Percentiles rank a stretch among this genome's conserved stretches.
phyloP scores from a whole-genome alignment of 2,113 vertebrate species.

The Neotragus moschatus region DNA sequence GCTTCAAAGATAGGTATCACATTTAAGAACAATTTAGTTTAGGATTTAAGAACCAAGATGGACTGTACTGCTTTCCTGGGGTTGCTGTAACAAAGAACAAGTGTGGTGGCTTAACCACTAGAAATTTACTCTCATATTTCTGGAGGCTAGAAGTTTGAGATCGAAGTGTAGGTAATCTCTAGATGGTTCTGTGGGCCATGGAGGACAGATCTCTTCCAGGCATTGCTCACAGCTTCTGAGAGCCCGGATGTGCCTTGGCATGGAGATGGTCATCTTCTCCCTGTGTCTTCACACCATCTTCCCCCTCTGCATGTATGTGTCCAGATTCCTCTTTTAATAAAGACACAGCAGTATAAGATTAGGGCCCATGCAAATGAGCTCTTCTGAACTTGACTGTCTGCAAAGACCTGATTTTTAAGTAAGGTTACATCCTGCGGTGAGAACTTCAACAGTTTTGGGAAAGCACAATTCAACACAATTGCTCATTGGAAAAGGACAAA shows the following conservation, averaged over 20 bases:
- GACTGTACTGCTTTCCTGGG: rapidly evolving
- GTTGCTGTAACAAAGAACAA: neutral
- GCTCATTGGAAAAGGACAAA: neutral
- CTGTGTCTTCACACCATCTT: neutral
- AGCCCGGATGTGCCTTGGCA: rapidly evolving
- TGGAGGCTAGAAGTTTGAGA: neutral
- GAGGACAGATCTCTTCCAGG: no score
- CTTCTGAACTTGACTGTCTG: neutral
- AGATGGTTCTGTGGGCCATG: rapidly evolving
- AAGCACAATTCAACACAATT: rapidly evolving
- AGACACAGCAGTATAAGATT: neutral
- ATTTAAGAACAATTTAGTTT: neutral
- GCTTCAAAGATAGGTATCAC: neutral
- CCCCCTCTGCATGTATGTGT: rapidly evolving
- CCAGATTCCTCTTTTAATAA: neutral
- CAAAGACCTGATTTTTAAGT: neutral
- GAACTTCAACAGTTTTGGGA: no score
- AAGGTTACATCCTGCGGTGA: no score
- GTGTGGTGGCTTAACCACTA: no score
- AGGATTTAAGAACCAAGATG: neutral
- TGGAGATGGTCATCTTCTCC: rapidly evolving
- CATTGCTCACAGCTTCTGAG: no score
- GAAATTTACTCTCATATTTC: neutral
- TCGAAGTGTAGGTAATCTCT: rapidly evolving
- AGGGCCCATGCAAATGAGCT: neutral